Evolutionary conservation across 2,888 invertebrate species (phyloP), one percentile per base, ranked within the genome.

Genomic region (Octodonta nipae): DNA sequence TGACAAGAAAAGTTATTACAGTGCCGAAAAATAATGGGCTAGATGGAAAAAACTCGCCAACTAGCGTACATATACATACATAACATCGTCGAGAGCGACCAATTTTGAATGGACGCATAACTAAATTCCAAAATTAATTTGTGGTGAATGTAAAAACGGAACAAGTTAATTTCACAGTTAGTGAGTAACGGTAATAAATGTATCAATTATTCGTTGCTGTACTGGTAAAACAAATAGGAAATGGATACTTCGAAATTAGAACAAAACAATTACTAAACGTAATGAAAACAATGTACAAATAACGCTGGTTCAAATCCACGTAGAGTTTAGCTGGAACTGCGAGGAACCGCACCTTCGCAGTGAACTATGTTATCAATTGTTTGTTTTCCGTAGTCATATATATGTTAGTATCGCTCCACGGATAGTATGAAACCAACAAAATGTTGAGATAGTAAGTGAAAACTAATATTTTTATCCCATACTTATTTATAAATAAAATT

Each of bases 91-190:
- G 22, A 22, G 10, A n/a, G n/a, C 22, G 27, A 33, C 30, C 36
- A 17, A 37, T 37, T 35, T 32, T 11, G 30, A 11, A 13, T 26
- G 30, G 26, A 22, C 32, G 25, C 27, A 31, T 33, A 42, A 35
- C 40, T 35, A 45, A 45, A 42, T 44, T 44, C 33, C 43, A 35
- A 46, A 51, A 49, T 49, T 49, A 51, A 51, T 51, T 51, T 51
- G 52, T 42, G 51, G 51, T 36, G 36, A 36, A 44, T 37, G 43
- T 42, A 45, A 49, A 52, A 52, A 50, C 42, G 41, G 33, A 40
- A 40, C 41, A 47, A 49, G 51, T 51, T 50, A 51, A 52, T 52
- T 52, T 52, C 52, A 52, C 51, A 52, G 50, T 45, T 49, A 46
- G 47, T 45, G 49, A 49, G 42, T 47, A 46, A 42, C 47, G 42